Evolutionary conservation across 2,888 invertebrate species (phyloP).

Genomic region (Drosophila prolongata): DNA sequence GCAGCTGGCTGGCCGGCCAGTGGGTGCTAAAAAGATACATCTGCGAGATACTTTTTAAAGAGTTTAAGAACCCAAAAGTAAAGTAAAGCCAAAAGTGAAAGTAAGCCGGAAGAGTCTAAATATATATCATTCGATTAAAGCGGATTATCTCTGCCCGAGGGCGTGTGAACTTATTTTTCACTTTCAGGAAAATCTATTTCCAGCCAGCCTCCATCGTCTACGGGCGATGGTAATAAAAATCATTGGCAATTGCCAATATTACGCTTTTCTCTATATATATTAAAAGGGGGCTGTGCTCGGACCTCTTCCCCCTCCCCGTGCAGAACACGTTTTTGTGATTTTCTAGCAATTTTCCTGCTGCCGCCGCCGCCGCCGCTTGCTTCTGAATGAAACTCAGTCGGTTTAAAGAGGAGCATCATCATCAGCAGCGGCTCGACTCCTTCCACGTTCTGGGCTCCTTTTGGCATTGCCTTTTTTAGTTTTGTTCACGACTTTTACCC

Average conservation of each 20-base stretch:
- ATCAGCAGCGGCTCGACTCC: constrained; percentile 15
- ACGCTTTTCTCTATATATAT: constrained; percentile 68
- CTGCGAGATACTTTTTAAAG: constrained; percentile 8
- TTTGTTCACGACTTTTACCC: constrained; percentile 65
- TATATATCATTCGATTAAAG: constrained; percentile 33
- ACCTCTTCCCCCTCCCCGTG: background rate
- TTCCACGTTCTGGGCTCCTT: constrained; percentile 52
- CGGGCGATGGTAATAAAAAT: constrained; percentile 70
- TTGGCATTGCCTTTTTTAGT: constrained; percentile 55
- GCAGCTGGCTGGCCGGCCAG: constrained; percentile 41
- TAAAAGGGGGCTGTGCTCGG: constrained; percentile 40
- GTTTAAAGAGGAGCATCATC: constrained; percentile 62
- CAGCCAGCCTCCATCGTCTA: constrained; percentile 11
- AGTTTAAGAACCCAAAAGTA: constrained; percentile 1
- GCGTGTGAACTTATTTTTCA: constrained; percentile 69
- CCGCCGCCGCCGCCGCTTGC: constrained; percentile 42
- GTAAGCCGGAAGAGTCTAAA: constrained; percentile 1
- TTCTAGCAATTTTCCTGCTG: constrained; percentile 79
- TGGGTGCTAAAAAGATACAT: constrained; percentile 24
- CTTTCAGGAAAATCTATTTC: constrained; percentile 70
- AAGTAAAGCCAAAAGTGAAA: constrained; percentile 20
- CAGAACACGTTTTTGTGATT: constrained; percentile 81
- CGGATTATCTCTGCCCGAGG: constrained; percentile 40
- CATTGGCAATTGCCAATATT: constrained; percentile 81
- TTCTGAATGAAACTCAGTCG: constrained; percentile 54